phyloP scores from a whole-genome alignment of 2,888 invertebrate species.

The Aphelenchoides bicaudatus region DNA sequence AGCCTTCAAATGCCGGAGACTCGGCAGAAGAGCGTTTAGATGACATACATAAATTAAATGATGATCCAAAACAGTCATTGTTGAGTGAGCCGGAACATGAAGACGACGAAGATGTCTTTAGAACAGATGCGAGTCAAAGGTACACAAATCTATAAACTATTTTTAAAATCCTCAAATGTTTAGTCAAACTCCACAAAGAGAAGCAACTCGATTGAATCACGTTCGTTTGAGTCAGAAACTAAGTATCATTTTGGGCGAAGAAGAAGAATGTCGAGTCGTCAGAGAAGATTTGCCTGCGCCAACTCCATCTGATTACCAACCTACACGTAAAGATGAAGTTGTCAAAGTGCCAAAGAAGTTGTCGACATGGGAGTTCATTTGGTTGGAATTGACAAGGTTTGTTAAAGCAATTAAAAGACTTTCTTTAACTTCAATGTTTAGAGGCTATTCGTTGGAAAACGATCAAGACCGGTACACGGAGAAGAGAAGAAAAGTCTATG shows the following conservation, averaged over 20 bases:
- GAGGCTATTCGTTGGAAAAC: conserved; percentile 84
- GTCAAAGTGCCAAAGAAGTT: conserved; percentile 25
- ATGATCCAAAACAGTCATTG: no score
- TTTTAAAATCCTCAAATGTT: no score
- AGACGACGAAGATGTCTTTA: background rate
- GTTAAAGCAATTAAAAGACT: conserved; percentile 1
- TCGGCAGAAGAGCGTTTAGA: no score
- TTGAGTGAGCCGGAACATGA: conserved; percentile 10
- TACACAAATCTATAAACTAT: no score
- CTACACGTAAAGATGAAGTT: no score
- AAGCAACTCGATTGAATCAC: no score
- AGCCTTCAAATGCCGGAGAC: no score
- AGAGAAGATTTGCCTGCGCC: background rate
- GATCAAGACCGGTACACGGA: conserved; percentile 91
- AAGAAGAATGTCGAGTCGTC: background rate
- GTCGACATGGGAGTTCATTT: conserved; percentile 46
- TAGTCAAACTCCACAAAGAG: no score
- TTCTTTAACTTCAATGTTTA: conserved; percentile 30
- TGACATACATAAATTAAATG: no score
- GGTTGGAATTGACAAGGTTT: conserved; percentile 51
- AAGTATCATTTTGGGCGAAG: background rate
- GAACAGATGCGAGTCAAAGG: no score
- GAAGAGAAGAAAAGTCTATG: conserved; percentile 83
- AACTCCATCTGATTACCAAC: background rate
- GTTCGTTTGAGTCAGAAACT: background rate